phyloP scores from a whole-genome alignment of 2,797 vertebrate genomes.

The Poeciliopsis presidionis region DNA sequence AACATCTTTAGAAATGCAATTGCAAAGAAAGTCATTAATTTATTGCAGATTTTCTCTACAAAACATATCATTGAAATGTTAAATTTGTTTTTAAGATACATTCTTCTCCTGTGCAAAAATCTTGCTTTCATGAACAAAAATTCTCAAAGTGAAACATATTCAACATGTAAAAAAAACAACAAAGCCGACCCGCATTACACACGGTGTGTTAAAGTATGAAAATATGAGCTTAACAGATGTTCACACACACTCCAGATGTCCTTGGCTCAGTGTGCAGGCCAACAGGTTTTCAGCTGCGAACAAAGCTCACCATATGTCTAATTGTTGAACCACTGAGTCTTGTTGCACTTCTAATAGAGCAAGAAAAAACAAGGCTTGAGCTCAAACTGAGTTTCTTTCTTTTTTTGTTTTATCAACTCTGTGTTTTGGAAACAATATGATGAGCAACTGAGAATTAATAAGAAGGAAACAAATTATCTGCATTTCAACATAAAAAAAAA shows the following conservation, averaged over 20 bases:
- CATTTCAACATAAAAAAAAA: neutral
- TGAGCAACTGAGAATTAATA: neutral
- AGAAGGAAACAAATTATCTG: neutral
- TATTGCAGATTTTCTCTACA: neutral
- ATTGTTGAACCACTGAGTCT: neutral
- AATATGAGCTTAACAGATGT: neutral
- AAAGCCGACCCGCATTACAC: neutral
- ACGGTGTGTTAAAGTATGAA: neutral
- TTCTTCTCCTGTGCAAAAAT: neutral
- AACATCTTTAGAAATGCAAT: neutral
- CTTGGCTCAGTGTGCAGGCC: neutral
- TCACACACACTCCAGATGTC: constrained; percentile 8
- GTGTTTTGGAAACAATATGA: neutral
- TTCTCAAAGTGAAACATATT: neutral
- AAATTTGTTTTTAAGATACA: neutral
- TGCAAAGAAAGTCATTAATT: neutral
- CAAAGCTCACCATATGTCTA: neutral
- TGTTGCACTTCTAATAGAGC: neutral
- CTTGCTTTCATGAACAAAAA: neutral
- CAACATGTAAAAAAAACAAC: neutral
- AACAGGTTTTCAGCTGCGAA: neutral
- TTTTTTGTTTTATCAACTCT: neutral
- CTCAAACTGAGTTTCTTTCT: neutral
- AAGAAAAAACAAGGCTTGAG: neutral
- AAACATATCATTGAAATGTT: neutral